A percentile compares a stretch with the other conserved stretches of the same genome.
Evolutionary conservation across 2,888 invertebrate genomes (phyloP).

Genomic region (Tromatobia lineatoria): DNA sequence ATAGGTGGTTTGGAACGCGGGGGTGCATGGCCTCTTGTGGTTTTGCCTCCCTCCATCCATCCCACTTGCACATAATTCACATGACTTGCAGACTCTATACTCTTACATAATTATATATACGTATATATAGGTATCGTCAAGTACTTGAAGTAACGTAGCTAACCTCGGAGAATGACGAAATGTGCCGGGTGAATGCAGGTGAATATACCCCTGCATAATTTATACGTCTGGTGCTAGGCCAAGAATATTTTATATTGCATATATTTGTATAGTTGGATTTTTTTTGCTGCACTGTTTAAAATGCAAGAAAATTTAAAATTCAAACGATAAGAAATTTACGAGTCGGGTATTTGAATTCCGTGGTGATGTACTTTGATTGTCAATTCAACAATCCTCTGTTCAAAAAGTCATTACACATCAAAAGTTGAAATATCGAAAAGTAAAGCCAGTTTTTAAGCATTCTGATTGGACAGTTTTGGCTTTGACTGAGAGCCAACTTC

Average conservation of each 20-base stretch:
- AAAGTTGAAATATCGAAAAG: too few species aligned
- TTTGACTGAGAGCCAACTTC: too few species aligned
- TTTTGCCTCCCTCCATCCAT: constrained; percentile 26
- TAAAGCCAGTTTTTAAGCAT: too few species aligned
- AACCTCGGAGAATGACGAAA: constrained; percentile 45
- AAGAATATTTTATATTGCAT: not conserved
- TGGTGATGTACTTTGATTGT: not conserved
- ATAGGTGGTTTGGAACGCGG: constrained; percentile 1
- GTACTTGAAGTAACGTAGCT: constrained; percentile 47
- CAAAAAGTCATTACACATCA: too few species aligned
- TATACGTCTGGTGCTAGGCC: not conserved
- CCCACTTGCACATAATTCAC: constrained; percentile 40
- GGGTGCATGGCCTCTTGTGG: constrained; percentile 28
- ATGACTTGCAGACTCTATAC: constrained; percentile 21
- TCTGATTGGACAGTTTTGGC: too few species aligned
- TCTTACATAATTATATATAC: constrained; percentile 24
- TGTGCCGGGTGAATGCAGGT: constrained; percentile 13
- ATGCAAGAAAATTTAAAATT: too few species aligned
- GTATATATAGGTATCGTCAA: constrained; percentile 32
- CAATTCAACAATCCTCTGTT: too few species aligned
- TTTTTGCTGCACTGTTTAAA: not conserved
- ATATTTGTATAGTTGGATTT: not conserved
- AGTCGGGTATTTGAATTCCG: not conserved
- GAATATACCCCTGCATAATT: not conserved
- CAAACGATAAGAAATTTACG: too few species aligned